Evolutionary conservation across 2,888 invertebrate genomes (phyloP), one percentile per base, ranked within the genome.

Genomic region (Archaeoteleia sp.): DNA sequence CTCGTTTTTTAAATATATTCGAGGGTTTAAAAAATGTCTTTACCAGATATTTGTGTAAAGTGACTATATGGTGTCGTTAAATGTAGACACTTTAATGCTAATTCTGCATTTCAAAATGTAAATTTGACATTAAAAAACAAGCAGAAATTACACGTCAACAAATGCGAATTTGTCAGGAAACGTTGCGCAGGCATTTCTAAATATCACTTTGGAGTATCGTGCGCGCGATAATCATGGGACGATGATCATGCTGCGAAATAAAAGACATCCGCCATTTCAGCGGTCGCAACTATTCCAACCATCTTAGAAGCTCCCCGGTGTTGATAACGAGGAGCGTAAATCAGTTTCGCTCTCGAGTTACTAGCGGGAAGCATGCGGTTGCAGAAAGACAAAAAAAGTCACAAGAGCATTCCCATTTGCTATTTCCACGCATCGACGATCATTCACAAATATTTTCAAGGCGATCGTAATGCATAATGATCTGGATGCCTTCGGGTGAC

Each of bases 311-410:
- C 68, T 68, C 65, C 67, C 61, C 53, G 20, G 71, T 71, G 61
- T 67, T 71, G 60, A 58, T 67, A 67, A 67, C 71, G 62, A 69
- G 61, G 30, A 42, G 54, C 60, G 63, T 69, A 71, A 71, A 71
- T 71, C 71, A 71, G 68, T 14, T 39, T 48, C 67, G 48, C 60
- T 67, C 65, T 58, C 66, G 49, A 48, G 54, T 62, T 66, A 53
- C 62, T 60, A 49, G 54, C 54, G 29, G 30, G 69, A 43, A 53
- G 62, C 48, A 39, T 58, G 54, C 14, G 27, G 37, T 17, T 23
- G 30, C 17, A n/a, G 27, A n/a, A 13, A 48, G 14, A 29, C 20
- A 48, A 48, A 25, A 13, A 49, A 15, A 30, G 30, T 30, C 32
- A 17, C 10, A 51, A 3, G 35, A 17, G 7, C 35, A 35, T 35